Conservation (phyloP, 2,797 vertebrate genomes). For the Cottoperca gobio region DNA sequence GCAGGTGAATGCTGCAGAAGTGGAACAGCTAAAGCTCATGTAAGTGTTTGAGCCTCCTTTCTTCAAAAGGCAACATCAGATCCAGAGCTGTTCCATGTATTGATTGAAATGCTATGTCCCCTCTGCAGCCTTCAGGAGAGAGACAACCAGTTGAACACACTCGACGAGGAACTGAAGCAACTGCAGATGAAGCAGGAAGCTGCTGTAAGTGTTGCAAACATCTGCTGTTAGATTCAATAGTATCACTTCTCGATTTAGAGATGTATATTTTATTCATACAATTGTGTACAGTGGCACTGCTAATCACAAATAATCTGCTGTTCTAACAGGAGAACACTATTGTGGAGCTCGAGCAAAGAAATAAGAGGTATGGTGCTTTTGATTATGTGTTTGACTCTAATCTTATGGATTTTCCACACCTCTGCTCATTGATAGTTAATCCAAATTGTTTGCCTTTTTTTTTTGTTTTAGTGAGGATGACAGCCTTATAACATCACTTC, state of each 20-base stretch:
- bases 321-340: conserved; percentile 67
- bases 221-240: neutral
- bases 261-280: neutral
- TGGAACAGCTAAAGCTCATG: conserved; percentile 86
- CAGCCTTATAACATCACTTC: conserved; percentile 66
- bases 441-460: neutral
- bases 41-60: conserved; percentile 60
- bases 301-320: conserved; percentile 27
- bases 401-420: neutral
- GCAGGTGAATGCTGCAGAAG: conserved; percentile 80
- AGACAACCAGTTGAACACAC: conserved; percentile 64
- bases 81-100: neutral
- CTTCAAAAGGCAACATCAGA: neutral
- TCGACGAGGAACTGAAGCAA: conserved; percentile 75
- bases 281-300: neutral
- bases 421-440: neutral
- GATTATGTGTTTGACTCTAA: neutral
- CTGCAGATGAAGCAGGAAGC: conserved; percentile 69
- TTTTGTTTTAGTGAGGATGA: conserved; percentile 65
- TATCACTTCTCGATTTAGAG: conserved; percentile 7
- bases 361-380: conserved; percentile 61
- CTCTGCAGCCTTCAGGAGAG: conserved; percentile 74
- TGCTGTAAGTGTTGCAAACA: conserved; percentile 60
- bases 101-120: neutral
- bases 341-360: conserved; percentile 63